phyloP scores from a whole-genome alignment of 1,140 invertebrate species.

The Diorhabda carinulata region DNA sequence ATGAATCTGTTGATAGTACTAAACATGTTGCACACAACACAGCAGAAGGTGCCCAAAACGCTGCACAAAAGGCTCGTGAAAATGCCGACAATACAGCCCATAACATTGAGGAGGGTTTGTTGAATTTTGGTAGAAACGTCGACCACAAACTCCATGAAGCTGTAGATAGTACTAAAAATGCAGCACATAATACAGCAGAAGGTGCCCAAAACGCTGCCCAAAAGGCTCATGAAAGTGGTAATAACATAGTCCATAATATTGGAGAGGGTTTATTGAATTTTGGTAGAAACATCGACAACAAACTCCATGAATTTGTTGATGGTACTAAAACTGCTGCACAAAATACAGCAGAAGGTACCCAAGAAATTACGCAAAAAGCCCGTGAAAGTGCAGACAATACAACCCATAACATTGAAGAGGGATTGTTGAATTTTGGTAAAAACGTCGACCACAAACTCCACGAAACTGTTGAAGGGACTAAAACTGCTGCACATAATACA shows the following conservation, averaged over 20 bases:
- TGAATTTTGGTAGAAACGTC: conserved; percentile 6
- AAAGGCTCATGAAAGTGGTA: conserved; percentile 15
- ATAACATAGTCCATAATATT: conserved; percentile 19
- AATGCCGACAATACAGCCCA: conserved; percentile 20
- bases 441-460: conserved; percentile 18
- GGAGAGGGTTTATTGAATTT: conserved; percentile 11
- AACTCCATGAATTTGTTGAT: conserved; percentile 25
- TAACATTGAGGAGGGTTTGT: conserved; percentile 9
- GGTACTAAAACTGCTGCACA: conserved; percentile 7
- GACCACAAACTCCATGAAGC: conserved; percentile 15
- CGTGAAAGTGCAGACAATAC: conserved; percentile 19
- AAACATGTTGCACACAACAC: conserved; percentile 7
- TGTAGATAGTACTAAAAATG: conserved; percentile 7
- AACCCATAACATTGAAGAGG: conserved; percentile 22
- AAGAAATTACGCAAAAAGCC: conserved; percentile 17
- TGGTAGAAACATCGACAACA: conserved; percentile 21
- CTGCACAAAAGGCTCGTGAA: conserved; percentile 4
- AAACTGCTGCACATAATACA: conserved; percentile 13
- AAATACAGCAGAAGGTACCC: conserved; percentile 14
- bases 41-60: conserved; percentile 7
- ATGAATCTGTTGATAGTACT: background rate
- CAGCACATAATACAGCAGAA: conserved; percentile 17
- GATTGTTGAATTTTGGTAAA: background rate
- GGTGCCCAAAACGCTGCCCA: conserved; percentile 16
- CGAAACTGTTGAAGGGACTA: conserved; percentile 16